phyloP scores from a whole-genome alignment of 2,113 vertebrate genomes.

The Ciconia boyciana region DNA sequence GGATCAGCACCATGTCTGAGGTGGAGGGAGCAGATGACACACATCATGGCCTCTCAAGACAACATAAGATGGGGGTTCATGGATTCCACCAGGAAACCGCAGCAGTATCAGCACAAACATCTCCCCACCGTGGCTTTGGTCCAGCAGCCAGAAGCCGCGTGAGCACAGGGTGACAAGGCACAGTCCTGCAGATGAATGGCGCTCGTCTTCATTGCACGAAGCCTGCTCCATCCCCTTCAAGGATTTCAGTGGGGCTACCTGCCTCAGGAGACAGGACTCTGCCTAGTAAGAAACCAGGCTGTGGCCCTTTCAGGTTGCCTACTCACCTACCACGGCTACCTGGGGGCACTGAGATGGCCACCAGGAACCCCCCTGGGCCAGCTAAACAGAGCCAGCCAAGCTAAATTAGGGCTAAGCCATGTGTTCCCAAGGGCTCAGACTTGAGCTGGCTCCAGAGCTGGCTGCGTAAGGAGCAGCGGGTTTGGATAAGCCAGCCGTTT shows the following conservation, averaged over 20 bases:
- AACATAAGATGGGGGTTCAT: fast-evolving
- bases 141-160: fast-evolving
- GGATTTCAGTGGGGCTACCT: background rate
- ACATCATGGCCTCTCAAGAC: background rate
- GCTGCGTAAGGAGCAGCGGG: constrained; percentile 9
- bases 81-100: background rate
- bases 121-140: background rate
- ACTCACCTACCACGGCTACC: background rate
- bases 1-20: background rate
- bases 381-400: background rate
- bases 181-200: background rate
- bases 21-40: background rate
- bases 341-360: background rate
- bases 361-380: background rate
- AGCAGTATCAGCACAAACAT: background rate
- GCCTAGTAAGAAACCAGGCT: background rate
- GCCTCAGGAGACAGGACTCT: background rate
- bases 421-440: constrained; percentile 9
- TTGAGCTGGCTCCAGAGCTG: constrained; percentile 38
- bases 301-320: background rate
- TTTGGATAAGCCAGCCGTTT: constrained; percentile 73
- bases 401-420: background rate
- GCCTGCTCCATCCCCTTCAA: background rate
- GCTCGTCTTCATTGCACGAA: background rate
- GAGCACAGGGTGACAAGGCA: background rate